phyloP scores from a whole-genome alignment of 2,888 invertebrate species.

The Siphonodentalium dalli region DNA sequence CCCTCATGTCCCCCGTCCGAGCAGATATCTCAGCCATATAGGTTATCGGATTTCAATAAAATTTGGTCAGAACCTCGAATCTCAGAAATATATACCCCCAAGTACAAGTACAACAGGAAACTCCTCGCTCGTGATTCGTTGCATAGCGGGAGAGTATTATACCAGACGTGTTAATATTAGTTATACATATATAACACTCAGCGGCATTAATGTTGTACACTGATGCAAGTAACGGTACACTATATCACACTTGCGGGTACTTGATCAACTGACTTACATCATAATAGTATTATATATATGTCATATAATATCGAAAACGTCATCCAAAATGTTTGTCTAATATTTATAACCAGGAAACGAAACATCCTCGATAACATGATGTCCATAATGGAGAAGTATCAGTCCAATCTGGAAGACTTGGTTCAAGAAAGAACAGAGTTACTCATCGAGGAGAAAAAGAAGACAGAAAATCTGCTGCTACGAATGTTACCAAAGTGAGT shows the following conservation, averaged over 20 bases:
- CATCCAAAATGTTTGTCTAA: no score
- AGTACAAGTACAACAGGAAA: no score
- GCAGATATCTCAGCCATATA: no score
- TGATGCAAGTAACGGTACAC: not conserved
- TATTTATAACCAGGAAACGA: conserved; percentile 75
- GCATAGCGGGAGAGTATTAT: no score
- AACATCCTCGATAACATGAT: conserved; percentile 99
- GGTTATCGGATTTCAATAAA: no score
- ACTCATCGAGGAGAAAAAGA: conserved; percentile 92
- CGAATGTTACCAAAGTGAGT: conserved; percentile 66
- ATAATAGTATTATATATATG: no score
- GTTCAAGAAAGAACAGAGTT: conserved; percentile 94
- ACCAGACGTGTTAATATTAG: no score
- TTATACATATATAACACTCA: not conserved
- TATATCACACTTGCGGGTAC: not conserved
- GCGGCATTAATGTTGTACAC: not conserved
- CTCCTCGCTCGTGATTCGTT: no score
- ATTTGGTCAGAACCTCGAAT: no score
- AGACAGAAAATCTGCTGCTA: conserved; percentile 85
- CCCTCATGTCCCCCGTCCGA: no score
- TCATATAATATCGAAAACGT: no score
- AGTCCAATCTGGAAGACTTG: conserved; percentile 89
- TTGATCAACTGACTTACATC: not conserved
- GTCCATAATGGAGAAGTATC: conserved; percentile 97
- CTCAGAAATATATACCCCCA: no score